phyloP scores from a whole-genome alignment of 2,113 vertebrate genomes.

The Pollachius pollachius region DNA sequence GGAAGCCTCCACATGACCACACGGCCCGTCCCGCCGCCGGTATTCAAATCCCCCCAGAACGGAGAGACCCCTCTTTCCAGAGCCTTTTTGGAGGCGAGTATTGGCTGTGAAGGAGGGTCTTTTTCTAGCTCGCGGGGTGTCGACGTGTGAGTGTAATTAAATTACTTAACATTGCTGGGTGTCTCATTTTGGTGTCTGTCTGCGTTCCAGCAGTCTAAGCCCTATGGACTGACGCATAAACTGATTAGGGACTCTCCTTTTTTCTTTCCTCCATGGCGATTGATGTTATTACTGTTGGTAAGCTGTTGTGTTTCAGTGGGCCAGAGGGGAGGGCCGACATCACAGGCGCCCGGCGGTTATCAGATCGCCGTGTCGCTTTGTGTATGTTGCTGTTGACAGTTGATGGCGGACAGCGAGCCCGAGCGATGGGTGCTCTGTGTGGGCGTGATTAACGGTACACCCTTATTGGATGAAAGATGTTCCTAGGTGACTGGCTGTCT shows the following conservation, averaged over 20 bases:
- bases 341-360: constrained; percentile 9
- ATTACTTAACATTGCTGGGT: constrained; percentile 25
- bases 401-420: constrained; percentile 39
- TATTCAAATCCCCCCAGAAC: constrained; percentile 55
- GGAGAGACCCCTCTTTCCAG: constrained; percentile 24
- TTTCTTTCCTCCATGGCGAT: background rate
- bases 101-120: too few relatives aligned
- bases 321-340: constrained; percentile 29
- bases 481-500: constrained; percentile 14
- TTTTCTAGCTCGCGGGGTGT: too few relatives aligned
- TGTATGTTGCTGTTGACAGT: constrained; percentile 39
- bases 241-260: background rate
- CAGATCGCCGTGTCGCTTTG: constrained; percentile 21
- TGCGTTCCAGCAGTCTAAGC: constrained; percentile 41
- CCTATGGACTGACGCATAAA: background rate
- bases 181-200: constrained; percentile 33
- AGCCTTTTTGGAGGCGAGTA: background rate
- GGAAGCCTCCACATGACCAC: constrained; percentile 21
- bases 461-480: constrained; percentile 43
- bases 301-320: too few relatives aligned
- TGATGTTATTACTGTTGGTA: too few relatives aligned
- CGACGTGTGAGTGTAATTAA: too few relatives aligned
- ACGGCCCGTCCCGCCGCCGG: constrained; percentile 5
- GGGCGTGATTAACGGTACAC: constrained; percentile 45
- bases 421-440: constrained; percentile 21